These are phyloP conservation scores for Palythoa heliodiscus DNA, from an alignment of 92 coral and sea anemone genomes.

Conservation along the genomic window DNA sequence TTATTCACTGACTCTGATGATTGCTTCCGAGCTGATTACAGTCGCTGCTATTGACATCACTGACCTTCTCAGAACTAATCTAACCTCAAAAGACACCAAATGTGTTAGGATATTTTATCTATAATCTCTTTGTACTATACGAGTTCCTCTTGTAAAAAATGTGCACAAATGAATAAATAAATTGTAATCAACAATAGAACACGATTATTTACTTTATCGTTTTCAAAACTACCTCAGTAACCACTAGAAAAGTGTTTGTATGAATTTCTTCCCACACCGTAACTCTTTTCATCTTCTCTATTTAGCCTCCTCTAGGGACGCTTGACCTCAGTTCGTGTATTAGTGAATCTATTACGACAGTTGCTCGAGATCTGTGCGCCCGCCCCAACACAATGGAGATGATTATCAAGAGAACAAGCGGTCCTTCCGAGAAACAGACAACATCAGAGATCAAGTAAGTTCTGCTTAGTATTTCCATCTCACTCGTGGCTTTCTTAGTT, in stretches of 20 bases:
- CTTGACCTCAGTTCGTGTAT: constrained; percentile 72
- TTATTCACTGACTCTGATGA: neutral
- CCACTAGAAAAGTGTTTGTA: no score
- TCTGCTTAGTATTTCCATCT: neutral
- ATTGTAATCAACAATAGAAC: no score
- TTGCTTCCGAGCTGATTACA: neutral
- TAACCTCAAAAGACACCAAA: neutral
- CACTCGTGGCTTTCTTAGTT: neutral
- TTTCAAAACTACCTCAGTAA: no score
- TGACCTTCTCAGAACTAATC: neutral
- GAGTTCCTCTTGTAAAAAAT: no score
- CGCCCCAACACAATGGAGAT: constrained; percentile 98
- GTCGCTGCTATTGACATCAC: neutral
- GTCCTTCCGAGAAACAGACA: constrained; percentile 52
- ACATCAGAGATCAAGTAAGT: constrained; percentile 79
- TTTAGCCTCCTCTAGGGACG: constrained; percentile 86
- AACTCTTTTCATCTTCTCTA: neutral
- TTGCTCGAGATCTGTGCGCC: constrained; percentile 92
- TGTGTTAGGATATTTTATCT: no score
- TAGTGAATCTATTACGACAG: constrained; percentile 83
- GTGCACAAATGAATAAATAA: no score
- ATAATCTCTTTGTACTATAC: no score
- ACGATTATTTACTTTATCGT: no score
- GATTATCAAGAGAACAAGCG: constrained; percentile 68
- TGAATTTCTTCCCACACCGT: neutral